Evolutionary conservation across 1,140 invertebrate genomes (phyloP).

Genomic region (Xylocopa sonorina): DNA sequence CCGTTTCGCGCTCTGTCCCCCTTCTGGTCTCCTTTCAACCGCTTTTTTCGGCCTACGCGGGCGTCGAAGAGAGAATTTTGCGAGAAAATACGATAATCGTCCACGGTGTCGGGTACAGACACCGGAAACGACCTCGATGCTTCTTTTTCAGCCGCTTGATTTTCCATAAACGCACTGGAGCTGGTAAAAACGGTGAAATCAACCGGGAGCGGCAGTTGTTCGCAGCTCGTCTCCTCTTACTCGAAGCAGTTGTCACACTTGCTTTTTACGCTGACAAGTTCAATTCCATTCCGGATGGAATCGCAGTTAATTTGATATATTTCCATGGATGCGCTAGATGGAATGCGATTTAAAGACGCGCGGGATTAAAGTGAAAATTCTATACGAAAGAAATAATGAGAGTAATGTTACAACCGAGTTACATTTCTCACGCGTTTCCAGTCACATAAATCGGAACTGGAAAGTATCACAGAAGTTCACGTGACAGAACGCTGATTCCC

Average conservation of each 20-base stretch:
- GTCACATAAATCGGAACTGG: too few species aligned
- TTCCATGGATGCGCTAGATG: too few species aligned
- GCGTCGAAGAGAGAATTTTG: constrained; percentile 14
- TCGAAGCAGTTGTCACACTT: not conserved
- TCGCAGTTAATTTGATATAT: too few species aligned
- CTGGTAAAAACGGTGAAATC: not conserved
- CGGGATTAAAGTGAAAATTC: too few species aligned
- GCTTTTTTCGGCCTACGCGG: not conserved
- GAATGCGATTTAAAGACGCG: too few species aligned
- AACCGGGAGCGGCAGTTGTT: not conserved
- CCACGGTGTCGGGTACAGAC: not conserved
- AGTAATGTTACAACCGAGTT: too few species aligned
- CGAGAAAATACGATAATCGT: constrained; percentile 36
- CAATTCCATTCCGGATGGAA: too few species aligned
- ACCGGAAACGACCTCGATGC: constrained; percentile 1
- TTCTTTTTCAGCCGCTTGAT: constrained; percentile 11
- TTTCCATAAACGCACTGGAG: not conserved
- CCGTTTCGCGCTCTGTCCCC: constrained; percentile 3
- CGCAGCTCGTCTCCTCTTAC: not conserved
- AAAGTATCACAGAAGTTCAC: constrained; percentile 16
- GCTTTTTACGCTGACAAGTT: too few species aligned
- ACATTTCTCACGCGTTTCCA: too few species aligned
- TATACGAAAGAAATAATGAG: too few species aligned
- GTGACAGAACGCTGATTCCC: not conserved
- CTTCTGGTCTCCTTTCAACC: not conserved